These are phyloP conservation scores for Daubentonia madagascariensis DNA, from an alignment of 2,113 vertebrate species.

Conservation along the genomic window DNA sequence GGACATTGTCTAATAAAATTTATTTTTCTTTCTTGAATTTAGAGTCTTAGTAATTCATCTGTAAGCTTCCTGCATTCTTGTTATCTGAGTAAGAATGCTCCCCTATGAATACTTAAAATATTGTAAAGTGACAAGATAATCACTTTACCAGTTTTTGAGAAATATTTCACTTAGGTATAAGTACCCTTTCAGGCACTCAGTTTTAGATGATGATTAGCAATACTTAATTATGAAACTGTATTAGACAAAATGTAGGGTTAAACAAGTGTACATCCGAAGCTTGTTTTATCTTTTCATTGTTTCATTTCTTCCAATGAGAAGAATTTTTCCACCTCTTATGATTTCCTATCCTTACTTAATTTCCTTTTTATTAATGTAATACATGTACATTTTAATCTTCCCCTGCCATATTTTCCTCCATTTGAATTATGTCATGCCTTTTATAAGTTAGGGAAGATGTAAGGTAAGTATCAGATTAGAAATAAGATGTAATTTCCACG, in stretches of 20 bases:
- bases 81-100: background rate
- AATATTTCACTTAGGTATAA: background rate
- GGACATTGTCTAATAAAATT: background rate
- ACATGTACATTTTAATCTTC: background rate
- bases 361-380: background rate
- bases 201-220: slow-evolving; percentile 8
- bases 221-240: background rate
- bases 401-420: background rate
- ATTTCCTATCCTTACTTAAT: background rate
- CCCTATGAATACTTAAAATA: background rate
- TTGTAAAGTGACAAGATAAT: background rate
- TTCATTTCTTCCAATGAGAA: slow-evolving; percentile 1
- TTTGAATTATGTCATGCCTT: slow-evolving; percentile 5
- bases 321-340: background rate
- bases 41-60: background rate
- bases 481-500: slow-evolving; percentile 23
- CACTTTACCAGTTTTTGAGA: background rate
- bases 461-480: background rate
- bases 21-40: background rate
- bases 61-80: background rate
- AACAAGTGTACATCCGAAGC: background rate
- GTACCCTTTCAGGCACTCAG: background rate
- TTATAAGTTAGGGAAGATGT: background rate
- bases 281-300: background rate
- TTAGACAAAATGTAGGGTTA: background rate